Percentiles rank a stretch among this genome's conserved stretches.
phyloP scores from a whole-genome alignment of 1,140 invertebrate species.

The Drosophila elegans region DNA sequence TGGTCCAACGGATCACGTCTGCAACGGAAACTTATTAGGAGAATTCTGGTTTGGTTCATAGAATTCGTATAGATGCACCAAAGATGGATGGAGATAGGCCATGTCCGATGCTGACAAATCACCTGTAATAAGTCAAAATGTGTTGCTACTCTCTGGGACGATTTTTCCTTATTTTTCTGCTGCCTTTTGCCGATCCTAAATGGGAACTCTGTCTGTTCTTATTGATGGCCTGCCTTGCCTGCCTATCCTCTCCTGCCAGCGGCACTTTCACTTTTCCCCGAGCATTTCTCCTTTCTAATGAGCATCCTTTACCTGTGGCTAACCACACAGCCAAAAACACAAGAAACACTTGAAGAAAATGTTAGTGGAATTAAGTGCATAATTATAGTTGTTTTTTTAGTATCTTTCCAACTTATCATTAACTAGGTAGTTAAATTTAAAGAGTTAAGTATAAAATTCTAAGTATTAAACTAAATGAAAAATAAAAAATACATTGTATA shows the following conservation, averaged over 20 bases:
- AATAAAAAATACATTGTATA: no score
- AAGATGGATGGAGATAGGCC: slow-evolving; percentile 63
- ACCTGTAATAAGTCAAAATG: slow-evolving; percentile 72
- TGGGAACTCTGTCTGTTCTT: slow-evolving; percentile 7
- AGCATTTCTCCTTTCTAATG: slow-evolving; percentile 30
- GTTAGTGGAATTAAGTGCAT: neutral
- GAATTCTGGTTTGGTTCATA: slow-evolving; percentile 47
- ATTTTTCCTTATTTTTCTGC: slow-evolving; percentile 12
- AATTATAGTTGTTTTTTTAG: no score
- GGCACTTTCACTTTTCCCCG: slow-evolving; percentile 69
- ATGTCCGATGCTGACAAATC: slow-evolving; percentile 81
- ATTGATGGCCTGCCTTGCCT: slow-evolving; percentile 42
- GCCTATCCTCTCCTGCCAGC: slow-evolving; percentile 20
- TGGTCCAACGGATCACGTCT: slow-evolving; percentile 31
- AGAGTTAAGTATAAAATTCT: no score
- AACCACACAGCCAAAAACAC: neutral
- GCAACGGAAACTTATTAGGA: slow-evolving; percentile 37
- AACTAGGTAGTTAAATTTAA: no score
- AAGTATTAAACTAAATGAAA: no score
- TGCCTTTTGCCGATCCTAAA: slow-evolving; percentile 4
- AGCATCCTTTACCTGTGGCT: slow-evolving; percentile 51
- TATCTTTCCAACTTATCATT: no score
- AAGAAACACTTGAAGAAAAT: neutral
- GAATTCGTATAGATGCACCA: slow-evolving; percentile 40
- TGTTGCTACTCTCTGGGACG: slow-evolving; percentile 26